Conservation (phyloP, 1,140 invertebrate species). For the Heterodera carotae region DNA sequence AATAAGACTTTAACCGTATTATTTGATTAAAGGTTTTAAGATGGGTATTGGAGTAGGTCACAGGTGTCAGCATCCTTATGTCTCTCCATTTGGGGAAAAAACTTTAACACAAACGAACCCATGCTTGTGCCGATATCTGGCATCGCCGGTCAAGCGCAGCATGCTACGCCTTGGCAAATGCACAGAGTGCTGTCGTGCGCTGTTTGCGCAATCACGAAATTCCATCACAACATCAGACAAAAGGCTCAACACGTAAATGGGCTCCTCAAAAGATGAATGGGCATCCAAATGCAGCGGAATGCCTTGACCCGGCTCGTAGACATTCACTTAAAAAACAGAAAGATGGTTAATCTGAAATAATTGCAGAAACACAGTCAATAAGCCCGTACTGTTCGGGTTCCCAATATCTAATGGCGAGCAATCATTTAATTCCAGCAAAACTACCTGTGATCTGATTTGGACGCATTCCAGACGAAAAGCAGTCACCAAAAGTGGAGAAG, state of each 20-base stretch:
- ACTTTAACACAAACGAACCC: conserved; percentile 57
- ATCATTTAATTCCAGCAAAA: no score
- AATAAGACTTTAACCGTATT: background rate
- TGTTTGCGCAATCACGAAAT: conserved; percentile 38
- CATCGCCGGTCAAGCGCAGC: conserved; percentile 80
- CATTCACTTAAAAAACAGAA: conserved; percentile 81
- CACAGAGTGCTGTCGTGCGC: conserved; percentile 68
- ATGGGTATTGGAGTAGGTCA: no score
- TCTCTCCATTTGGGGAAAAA: no score
- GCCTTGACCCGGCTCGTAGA: conserved; percentile 87
- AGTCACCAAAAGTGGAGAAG: conserved; percentile 56
- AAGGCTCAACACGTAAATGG: conserved; percentile 84
- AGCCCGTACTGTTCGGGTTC: no score
- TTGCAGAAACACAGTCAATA: no score
- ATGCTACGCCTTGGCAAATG: conserved; percentile 78
- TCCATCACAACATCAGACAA: conserved; percentile 61
- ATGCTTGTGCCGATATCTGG: conserved; percentile 72
- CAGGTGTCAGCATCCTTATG: no score
- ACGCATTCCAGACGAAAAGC: conserved; percentile 58
- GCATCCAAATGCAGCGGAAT: conserved; percentile 94
- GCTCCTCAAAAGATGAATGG: conserved; percentile 85
- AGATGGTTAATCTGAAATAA: background rate
- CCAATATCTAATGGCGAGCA: no score
- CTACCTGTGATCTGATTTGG: conserved; percentile 85
- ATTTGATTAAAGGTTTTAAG: no score